Evolutionary conservation across 2,888 invertebrate species (phyloP), one percentile per base, ranked within the genome.

Genomic region (Oscheius sp.): DNA sequence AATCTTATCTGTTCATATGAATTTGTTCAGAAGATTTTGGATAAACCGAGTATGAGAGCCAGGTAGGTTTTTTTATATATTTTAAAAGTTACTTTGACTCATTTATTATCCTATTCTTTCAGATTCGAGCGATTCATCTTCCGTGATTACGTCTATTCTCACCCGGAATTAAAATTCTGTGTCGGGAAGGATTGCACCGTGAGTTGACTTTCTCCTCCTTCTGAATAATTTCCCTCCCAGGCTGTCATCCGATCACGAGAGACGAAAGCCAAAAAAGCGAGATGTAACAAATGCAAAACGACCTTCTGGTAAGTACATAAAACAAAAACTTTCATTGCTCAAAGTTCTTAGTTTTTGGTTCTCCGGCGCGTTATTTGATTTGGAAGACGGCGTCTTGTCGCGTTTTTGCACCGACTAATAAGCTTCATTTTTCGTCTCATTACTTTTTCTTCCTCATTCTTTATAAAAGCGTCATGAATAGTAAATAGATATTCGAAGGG

Each of bases 61-160:
- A 75, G 73, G 75, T 74, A 14, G 54, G 66, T 72, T 26, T 22
- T 17, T 8, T 36, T 3, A 5, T 32, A 17, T 54, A 3, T 6
- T n/a, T n/a, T 9, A 8, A 33, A 24, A 17, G 20, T 6, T 32
- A 22, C 33, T 20, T 9, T 4, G 3, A 20, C 24, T 49, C 9
- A 4, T 22, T 49, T 17, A 36, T 36, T 36, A 36, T 8, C 8
- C 45, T 14, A 36, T 20, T 59, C 20, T 50, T 59, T 12, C 86
- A 93, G 94, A 86, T 98, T 96, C 88, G 94, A 95, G 86, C 93
- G 94, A 83, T 94, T 95, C 87, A 92, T 94, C 85, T 97, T 96
- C 87, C 92, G 92, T 86, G 97, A 97, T 88, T 94, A 94, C 89
- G 95, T 98, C 0, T 93, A 93, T 87, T 95, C 73, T 91, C 86